Evolutionary conservation across 2,888 invertebrate species (phyloP).

Genomic region (Metacarcinus magister): DNA sequence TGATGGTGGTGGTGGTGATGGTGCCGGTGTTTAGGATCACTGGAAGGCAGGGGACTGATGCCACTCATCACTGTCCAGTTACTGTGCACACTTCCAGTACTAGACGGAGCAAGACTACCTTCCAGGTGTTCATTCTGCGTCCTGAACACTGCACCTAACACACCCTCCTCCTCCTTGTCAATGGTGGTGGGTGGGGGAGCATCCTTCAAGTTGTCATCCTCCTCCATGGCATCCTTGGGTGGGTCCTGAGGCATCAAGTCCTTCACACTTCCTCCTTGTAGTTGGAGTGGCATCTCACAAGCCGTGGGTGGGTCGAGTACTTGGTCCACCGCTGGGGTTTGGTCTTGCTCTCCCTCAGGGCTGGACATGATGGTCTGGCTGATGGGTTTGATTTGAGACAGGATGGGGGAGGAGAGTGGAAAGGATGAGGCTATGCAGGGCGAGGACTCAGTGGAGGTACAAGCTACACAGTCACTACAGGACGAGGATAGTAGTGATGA

Average conservation of each 20-base stretch:
- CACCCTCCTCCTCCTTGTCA: background rate
- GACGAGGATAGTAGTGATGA: background rate
- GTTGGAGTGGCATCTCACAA: background rate
- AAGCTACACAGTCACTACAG: background rate
- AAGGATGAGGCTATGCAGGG: background rate
- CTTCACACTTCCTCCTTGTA: background rate
- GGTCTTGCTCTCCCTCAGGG: background rate
- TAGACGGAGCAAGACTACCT: background rate
- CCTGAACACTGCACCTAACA: background rate
- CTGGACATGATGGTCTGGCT: background rate
- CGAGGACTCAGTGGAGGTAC: background rate
- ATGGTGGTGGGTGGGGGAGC: background rate
- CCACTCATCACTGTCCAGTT: conserved; percentile 52
- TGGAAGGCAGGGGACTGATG: conserved; percentile 48
- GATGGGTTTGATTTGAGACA: background rate
- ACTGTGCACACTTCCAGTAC: background rate
- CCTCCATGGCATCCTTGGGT: background rate
- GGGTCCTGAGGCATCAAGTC: background rate
- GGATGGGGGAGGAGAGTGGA: background rate
- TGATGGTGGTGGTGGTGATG: conserved; percentile 40
- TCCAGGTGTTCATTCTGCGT: background rate
- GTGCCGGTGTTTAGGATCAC: background rate
- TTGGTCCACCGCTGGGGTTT: background rate
- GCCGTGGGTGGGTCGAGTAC: background rate
- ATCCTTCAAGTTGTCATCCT: background rate